Evolutionary conservation across 2,113 vertebrate species (phyloP).

Genomic region (Theropithecus gelada): DNA sequence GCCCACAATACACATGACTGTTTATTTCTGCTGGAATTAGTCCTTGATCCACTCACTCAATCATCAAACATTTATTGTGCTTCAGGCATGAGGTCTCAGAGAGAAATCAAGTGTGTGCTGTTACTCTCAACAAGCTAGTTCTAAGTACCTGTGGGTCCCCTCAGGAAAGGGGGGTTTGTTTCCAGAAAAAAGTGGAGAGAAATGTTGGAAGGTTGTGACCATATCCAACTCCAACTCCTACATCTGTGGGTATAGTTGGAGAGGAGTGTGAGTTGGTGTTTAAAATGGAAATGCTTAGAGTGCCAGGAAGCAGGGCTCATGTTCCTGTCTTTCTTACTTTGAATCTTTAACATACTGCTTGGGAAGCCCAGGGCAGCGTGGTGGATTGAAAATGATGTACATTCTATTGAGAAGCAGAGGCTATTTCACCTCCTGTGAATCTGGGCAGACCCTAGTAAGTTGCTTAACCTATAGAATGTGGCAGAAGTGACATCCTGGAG

Average conservation of each 20-base stretch:
- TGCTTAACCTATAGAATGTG: not conserved
- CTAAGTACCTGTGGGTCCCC: not conserved
- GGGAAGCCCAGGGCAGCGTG: not conserved
- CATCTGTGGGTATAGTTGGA: not conserved
- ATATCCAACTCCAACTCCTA: not conserved
- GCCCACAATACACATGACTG: not conserved
- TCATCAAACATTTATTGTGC: not conserved
- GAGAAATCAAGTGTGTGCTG: not conserved
- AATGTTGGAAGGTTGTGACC: not conserved
- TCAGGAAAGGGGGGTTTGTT: not conserved
- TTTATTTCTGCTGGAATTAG: not conserved
- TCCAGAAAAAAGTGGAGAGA: not conserved
- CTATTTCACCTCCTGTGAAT: not conserved
- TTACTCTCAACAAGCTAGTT: not conserved
- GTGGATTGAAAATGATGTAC: rapidly evolving
- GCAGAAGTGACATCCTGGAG: not conserved
- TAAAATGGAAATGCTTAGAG: not conserved
- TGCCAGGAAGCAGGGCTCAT: not conserved
- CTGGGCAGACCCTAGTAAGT: not conserved
- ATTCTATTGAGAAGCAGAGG: not conserved
- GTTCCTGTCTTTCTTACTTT: not conserved
- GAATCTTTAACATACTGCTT: too few species aligned
- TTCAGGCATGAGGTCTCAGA: not conserved
- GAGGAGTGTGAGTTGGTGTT: not conserved
- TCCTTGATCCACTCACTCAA: not conserved